Conservation (phyloP, 2,888 invertebrate genomes). For the Agrochola lota region DNA sequence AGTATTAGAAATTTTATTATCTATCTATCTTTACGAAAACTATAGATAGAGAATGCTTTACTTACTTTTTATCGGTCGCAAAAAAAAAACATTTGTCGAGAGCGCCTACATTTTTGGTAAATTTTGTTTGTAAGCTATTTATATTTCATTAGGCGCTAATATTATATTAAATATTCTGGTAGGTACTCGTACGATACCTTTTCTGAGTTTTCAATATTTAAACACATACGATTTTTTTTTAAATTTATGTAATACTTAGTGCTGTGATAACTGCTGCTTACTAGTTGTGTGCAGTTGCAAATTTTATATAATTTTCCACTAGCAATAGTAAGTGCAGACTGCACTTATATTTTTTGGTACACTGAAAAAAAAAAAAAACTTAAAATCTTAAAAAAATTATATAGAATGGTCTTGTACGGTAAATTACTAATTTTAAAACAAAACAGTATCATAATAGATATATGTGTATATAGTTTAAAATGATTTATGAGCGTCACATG, state of each 20-base stretch:
- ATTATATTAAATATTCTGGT: too few relatives aligned
- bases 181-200: too few relatives aligned
- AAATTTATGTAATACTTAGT: too few relatives aligned
- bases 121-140: background rate
- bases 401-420: too few relatives aligned
- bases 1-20: too few relatives aligned
- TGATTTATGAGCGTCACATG: background rate
- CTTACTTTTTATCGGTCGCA: background rate
- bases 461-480: too few relatives aligned
- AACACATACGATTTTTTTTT: background rate
- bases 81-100: background rate
- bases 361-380: background rate
- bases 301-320: background rate
- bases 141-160: conserved; percentile 25
- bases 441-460: background rate
- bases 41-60: too few relatives aligned
- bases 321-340: background rate
- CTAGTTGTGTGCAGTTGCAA: background rate
- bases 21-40: too few relatives aligned
- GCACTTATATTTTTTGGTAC: background rate
- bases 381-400: background rate
- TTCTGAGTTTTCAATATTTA: too few relatives aligned
- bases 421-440: background rate
- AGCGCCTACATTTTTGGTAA: conserved; percentile 36
- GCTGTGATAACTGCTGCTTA: background rate